Base-by-base conservation (phyloP, 2,888 invertebrate species). In the Polymixis flavicincta region DNA sequence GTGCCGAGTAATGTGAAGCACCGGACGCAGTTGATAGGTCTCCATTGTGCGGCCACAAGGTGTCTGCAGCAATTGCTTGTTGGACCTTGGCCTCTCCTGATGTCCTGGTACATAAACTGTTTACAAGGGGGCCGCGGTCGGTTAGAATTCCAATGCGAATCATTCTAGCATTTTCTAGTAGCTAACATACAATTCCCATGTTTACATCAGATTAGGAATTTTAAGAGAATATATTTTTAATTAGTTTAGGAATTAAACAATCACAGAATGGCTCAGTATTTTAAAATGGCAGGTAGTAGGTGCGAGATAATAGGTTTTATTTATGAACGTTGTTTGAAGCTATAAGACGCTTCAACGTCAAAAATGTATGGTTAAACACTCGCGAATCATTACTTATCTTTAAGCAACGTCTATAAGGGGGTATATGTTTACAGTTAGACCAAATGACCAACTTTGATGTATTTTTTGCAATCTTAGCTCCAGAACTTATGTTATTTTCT, bases 71-170 rank as follows among this genome's bases (percentile, higher is more conserved):
- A 78, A 85, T 86, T 88, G 85, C 82, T 69, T 52, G 77, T 79
- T 88, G 87, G 87, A 91, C 90, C 91, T 90, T 91, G 91, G 88
- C 87, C 90, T 85, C 87, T 87, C 78, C 85, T 89, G 85, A 81
- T 87, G 72, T 78, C 86, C 90, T 89, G 82, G 88, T 90, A 87
- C 71, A 60, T 74, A 76, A 78, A 59, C 71, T 70, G 75, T 82
- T 82, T 71, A 77, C 60, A 52, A 69, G 72, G 83, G 82, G 86
- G 61, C 57, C 73, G 57, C 61, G 52, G 59, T 63, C 61, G 48
- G 71, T 72, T 73, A 19, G 59, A 57, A 76, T 83, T 71, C 28
- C 63, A 42, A 65, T 28, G 70, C 37, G 22, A 54, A 70, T 76
- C 25, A 28, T 82, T 72, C 64, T 74, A 55, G 64, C 6, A 60